Evolutionary conservation across 2,113 vertebrate genomes (phyloP).

Genomic region (Barnardius zonarius): DNA sequence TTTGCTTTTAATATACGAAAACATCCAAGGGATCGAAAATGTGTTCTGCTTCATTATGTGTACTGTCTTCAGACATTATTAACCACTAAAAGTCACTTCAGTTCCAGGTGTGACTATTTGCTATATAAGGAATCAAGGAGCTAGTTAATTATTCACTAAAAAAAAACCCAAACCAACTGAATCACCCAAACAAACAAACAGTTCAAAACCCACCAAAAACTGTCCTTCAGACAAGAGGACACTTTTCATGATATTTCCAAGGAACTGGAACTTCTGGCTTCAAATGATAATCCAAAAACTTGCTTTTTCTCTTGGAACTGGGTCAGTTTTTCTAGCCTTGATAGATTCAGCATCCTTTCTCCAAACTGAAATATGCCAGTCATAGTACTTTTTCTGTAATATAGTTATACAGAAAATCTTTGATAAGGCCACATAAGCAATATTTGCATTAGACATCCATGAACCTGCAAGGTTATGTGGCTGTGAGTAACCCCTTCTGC

Average conservation of each 20-base stretch:
- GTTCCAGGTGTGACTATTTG: slow-evolving; percentile 39
- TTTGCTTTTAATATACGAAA: background rate
- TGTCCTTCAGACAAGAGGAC: slow-evolving; percentile 12
- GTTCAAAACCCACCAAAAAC: background rate
- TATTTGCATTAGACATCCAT: background rate
- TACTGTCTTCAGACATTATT: slow-evolving; percentile 28
- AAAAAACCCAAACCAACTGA: background rate
- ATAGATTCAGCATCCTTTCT: slow-evolving; percentile 61
- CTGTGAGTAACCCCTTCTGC: slow-evolving; percentile 23
- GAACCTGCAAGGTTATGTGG: slow-evolving; percentile 44
- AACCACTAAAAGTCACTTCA: slow-evolving; percentile 16
- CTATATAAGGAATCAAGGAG: background rate
- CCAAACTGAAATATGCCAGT: slow-evolving; percentile 44
- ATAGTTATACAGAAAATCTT: slow-evolving; percentile 47
- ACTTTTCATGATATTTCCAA: slow-evolving; percentile 29
- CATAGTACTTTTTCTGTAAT: slow-evolving; percentile 59
- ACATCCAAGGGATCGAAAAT: background rate
- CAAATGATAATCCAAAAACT: slow-evolving; percentile 37
- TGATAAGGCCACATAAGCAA: slow-evolving; percentile 29
- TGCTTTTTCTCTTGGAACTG: slow-evolving; percentile 61
- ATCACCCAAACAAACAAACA: background rate
- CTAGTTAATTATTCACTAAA: slow-evolving; percentile 26
- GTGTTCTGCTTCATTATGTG: background rate
- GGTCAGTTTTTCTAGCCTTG: slow-evolving; percentile 65
- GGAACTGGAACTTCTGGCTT: slow-evolving; percentile 49